Evolutionary conservation across 2,113 vertebrate species (phyloP), one percentile per base, ranked within the genome.

Genomic region (Xiphophorus couchianus): DNA sequence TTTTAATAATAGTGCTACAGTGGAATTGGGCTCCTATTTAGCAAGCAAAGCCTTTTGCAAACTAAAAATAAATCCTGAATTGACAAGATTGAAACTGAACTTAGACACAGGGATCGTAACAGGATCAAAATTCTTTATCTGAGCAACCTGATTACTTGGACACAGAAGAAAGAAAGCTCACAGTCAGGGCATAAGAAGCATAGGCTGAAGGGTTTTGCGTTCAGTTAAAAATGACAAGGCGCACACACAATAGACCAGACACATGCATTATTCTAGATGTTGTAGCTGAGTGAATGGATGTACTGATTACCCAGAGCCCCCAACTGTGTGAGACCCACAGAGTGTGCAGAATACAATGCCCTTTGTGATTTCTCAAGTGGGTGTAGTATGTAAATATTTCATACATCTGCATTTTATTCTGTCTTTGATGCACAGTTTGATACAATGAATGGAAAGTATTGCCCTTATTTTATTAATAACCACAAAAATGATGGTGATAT

Each of bases 1-100:
- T 85, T 77, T 81, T 66, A 73, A 73, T 29, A 29, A 83, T 74
- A 83, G 65, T 88, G 90, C 89, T 73, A 62, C 8, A 30, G 87
- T 80, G 78, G 67, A 89, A 91, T 82, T 82, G 35, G 17, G 14
- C 7, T 42, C 29, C 58, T 78, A n/a, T 58, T 62, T 78, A 69
- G 42, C 77, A 71, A 82, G 71, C 48, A 58, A 68, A 71, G 28
- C 27, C 17, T 29, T 29, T 37, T n/a, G 1, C 22, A 12, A 76
- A 66, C 3, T 9, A 15, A 64, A 64, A 76, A 75, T 35, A 31
- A 61, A 33, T 11, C 33, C 10, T 72, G 11, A 48, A 69, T 63
- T 64, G 19, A 11, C 29, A 73, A 9, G 25, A 28, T 66, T 65
- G 19, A 62, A 31, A 51, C 54, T 73, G 35, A 66, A 68, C 25